Base-by-base conservation (phyloP, 2,888 invertebrate genomes). In the Sialis lutaria region DNA sequence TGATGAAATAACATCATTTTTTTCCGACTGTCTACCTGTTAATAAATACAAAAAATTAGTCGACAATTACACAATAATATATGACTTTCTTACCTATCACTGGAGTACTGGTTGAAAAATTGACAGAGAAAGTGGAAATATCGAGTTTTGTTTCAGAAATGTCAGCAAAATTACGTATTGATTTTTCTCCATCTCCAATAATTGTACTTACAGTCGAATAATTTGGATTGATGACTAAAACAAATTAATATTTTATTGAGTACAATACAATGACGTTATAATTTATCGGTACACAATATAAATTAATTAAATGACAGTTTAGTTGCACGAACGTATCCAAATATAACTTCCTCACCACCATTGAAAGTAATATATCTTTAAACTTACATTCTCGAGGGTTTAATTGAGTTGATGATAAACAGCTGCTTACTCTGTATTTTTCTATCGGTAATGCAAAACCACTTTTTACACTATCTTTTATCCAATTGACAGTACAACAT, bases 401-500 rank as follows among this genome's bases (percentile, higher is more conserved):
- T 7, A 37, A 10, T 39, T 40, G 32, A 3, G 45, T 45, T 7
- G 47, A 47, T 9, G 47, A 47, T 5, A 40, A 6, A 37, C 12
- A 42, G 30, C 34, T 22, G 33, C 75, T 72, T 1, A 71, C 69
- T 45, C 73, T 66, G 55, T 77, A 79, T 44, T 70, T 62, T 4
- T 72, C 69, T 10, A 74, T 64, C 0, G 81, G 77, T 39, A 85
- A 55, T 0, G 83, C 78, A 51, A 75, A 80, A 0, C 88, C 87
- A 31, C 72, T 73, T 31, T 73, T 68, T 0, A 81, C 69, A n/a
- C 86, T 88, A 33, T 88, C 83, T 47, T 72, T 72, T 37, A 92
- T 68, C 93, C 95, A 95, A 2, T 79, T 67, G 0, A 82, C 73
- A 9, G 71, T 68, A 0, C 93, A 77, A 55, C 90, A 86, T 37